Base-by-base conservation (phyloP, 1,140 invertebrate species). In the Lepidostoma basale region DNA sequence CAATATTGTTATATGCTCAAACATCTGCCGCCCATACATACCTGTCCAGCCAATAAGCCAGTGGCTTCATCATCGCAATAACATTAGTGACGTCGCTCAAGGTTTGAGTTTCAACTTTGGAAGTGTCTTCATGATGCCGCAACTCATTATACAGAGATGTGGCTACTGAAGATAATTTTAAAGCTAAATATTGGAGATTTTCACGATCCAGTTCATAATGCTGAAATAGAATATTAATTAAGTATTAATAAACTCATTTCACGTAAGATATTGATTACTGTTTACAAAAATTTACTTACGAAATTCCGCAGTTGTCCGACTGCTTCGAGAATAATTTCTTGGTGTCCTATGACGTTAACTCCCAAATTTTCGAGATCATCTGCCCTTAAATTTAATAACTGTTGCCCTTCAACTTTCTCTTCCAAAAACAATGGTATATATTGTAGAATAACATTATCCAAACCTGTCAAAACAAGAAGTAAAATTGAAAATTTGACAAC, bases 131-230 rank as follows among this genome's bases (percentile, higher is more conserved):
- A 68, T 87, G 85, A 74, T 85, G 81, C 0, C 82, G 81, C 49
- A 86, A 76, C 68, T 87, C 83, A 73, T 92, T 92, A 75, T 89
- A 88, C 28, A 97, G 84, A 76, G 91, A 92, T 25, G 90, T 86
- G 0, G 94, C 91, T 68, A 91, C 89, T 73, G 92, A 95, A 0
- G 92, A 93, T 28, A 97, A 81, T 67, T 92, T 88, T 58, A 97
- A 80, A 0, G 95, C 93, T 67, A 97, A 80, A 67, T 92, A 87
- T 81, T 97, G 95, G 25, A 97, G 82, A 79, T 96, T 97, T 81
- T 97, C 95, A 71, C 92, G 88, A 70, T 95, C 90, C 68, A 95
- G 80, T 75, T 95, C 93, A 86, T 95, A 96, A 76, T 96, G 92
- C 92, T 94, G 79, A 28, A 87, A 85, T 65, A 25, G 4, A 39